Evolutionary conservation across 2,888 invertebrate species (phyloP).

Genomic region (Gryllus longicercus): DNA sequence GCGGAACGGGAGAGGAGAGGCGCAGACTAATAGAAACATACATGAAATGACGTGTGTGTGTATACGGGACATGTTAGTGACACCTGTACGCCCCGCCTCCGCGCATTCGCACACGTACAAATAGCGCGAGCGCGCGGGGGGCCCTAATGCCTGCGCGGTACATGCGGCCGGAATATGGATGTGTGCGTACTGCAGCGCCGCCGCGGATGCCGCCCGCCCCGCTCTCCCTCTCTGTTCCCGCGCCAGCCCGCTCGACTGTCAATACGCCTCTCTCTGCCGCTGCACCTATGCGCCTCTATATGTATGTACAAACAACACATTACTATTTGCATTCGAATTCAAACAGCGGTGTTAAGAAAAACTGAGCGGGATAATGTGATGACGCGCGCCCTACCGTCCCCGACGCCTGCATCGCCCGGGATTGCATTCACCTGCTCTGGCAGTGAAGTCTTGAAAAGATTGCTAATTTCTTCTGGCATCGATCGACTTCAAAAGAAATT

Average conservation of each 20-base stretch:
- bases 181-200: too few relatives aligned
- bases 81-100: conserved; percentile 29
- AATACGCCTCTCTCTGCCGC: background rate
- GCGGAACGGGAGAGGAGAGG: background rate
- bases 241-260: conserved; percentile 3
- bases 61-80: conserved; percentile 32
- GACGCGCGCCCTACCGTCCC: background rate
- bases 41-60: conserved; percentile 32
- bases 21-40: conserved; percentile 19
- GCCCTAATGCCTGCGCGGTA: background rate
- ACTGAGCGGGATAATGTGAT: background rate
- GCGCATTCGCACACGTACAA: background rate
- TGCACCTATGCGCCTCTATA: conserved; percentile 6
- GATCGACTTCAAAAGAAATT: too few relatives aligned
- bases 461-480: too few relatives aligned
- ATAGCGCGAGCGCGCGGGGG: background rate
- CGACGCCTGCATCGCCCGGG: background rate
- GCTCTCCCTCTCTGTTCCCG: background rate
- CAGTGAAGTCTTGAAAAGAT: too few relatives aligned
- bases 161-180: background rate
- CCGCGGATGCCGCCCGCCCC: background rate
- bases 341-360: conserved; percentile 17
- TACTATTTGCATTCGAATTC: conserved; percentile 19
- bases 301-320: background rate
- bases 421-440: too few relatives aligned